phyloP scores from a whole-genome alignment of 2,888 invertebrate species.

The Alloscopus bannaensis region DNA sequence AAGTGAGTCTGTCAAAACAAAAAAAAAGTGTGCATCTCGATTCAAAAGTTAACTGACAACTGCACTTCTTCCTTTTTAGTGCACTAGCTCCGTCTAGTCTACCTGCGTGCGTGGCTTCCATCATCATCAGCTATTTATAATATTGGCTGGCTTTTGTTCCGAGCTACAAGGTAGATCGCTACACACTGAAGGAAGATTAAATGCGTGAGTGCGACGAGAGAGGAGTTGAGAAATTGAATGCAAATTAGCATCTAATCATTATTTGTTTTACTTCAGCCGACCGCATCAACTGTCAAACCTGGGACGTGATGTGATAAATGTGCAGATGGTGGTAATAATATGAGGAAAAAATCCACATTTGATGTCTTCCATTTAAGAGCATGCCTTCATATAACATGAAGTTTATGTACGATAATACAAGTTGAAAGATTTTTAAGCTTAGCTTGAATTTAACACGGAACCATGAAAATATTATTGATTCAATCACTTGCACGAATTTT shows the following conservation, averaged over 20 bases:
- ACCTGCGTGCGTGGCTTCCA: slow-evolving; percentile 11
- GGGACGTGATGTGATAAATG: slow-evolving; percentile 52
- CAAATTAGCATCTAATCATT: slow-evolving; percentile 60
- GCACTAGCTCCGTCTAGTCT: not conserved
- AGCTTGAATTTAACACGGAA: too few species aligned
- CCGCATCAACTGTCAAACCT: slow-evolving; percentile 40
- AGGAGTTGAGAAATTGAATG: slow-evolving; percentile 55
- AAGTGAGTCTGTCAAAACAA: slow-evolving; percentile 48
- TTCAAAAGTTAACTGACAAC: too few species aligned
- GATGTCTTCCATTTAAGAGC: not conserved
- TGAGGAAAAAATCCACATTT: too few species aligned
- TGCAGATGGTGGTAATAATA: not conserved
- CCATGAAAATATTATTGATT: too few species aligned
- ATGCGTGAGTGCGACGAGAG: too few species aligned
- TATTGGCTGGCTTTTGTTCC: too few species aligned
- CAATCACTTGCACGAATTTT: too few species aligned
- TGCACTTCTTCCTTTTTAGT: slow-evolving; percentile 40
- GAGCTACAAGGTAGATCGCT: too few species aligned
- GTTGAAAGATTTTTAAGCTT: too few species aligned
- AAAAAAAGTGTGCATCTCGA: slow-evolving; percentile 12
- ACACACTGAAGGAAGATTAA: too few species aligned
- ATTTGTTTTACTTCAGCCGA: slow-evolving; percentile 58
- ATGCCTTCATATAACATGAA: not conserved
- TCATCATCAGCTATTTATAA: slow-evolving; percentile 49
- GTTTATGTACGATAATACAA: too few species aligned